Conservation (phyloP, 2,888 invertebrate species). For the Heteropelma amictum region DNA sequence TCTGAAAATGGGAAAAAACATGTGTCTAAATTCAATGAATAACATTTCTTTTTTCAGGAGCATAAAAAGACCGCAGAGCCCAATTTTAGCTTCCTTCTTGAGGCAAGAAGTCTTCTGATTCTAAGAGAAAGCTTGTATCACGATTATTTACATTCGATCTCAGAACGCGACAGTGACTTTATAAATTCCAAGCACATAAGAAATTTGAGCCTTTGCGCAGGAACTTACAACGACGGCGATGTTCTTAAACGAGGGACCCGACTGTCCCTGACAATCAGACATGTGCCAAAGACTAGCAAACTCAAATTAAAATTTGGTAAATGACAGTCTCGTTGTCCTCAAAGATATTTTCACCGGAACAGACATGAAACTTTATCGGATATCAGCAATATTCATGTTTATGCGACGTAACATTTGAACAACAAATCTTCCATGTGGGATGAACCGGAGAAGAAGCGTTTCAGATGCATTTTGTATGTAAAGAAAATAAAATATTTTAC, state of each 20-base stretch:
- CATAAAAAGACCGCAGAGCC: constrained; percentile 38
- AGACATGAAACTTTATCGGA: not conserved
- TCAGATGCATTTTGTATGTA: no score
- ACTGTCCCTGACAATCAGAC: constrained; percentile 93
- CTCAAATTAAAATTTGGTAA: constrained; percentile 83
- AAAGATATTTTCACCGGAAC: not conserved
- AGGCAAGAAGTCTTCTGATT: constrained; percentile 92
- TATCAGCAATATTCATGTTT: no score
- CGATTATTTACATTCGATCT: constrained; percentile 92
- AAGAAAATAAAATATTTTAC: not conserved
- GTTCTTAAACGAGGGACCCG: constrained; percentile 84
- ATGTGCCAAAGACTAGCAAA: constrained; percentile 92
- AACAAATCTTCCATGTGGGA: no score
- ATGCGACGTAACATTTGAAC: no score
- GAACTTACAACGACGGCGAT: constrained; percentile 80
- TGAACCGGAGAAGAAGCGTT: no score
- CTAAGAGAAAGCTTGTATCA: constrained; percentile 90
- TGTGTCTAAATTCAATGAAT: constrained; percentile 2
- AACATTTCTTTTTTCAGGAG: constrained; percentile 37
- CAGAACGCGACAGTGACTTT: constrained; percentile 84
- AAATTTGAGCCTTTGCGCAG: constrained; percentile 84
- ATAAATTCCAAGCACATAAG: constrained; percentile 80
- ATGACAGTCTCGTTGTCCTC: constrained; percentile 1
- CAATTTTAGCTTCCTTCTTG: constrained; percentile 88
- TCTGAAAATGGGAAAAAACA: constrained; percentile 51